Base-by-base conservation (phyloP, 2,797 vertebrate species). In the Orientallactaga sibirica region DNA sequence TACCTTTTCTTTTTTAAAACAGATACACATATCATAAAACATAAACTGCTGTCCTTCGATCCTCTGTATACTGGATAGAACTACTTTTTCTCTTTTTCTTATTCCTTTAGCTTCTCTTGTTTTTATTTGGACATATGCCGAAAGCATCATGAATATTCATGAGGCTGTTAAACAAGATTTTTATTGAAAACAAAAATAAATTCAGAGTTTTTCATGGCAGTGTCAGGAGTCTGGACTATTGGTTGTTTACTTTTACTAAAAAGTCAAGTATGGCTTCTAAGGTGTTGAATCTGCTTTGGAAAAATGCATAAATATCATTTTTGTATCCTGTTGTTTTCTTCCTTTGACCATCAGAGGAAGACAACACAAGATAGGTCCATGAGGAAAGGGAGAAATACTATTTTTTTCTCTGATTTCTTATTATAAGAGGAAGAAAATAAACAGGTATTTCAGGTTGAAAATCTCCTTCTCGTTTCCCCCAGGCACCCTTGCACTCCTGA, bases 111-210 rank as follows among this genome's bases (percentile, higher is more conserved):
- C 82, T 64, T 81, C 95, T 96, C 95, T 96, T 86, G 73, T 95
- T 96, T 95, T 96, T 84, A 1, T 91, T 41, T 97, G 97, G 97
- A 97, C 92, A 90, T 58, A 11, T 87, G 97, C 97, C 93, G 91
- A 87, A 93, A 3, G 0, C 93, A 96, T 97, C 93, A 96, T 97
- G 96, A 97, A 98, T 98, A 98, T 98, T 97, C 97, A 97, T 92
- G 91, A 27, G 2, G 12, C 91, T 84, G 94, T 97, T 96, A 68
- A 97, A 97, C 96, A 97, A 95, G 97, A 97, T 98, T 98, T 97
- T 97, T 96, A 97, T 94, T 97, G 96, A 97, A 98, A 97, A 96
- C 94, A 96, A 97, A 97, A 97, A 94, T 95, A 88, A 82, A 96
- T 96, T 87, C 52, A 27, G 91, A 97, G 96, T 88, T 97, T 97